These are phyloP conservation scores for Coreoperca whiteheadi DNA, from an alignment of 2,113 vertebrate species.

Conservation along the genomic window DNA sequence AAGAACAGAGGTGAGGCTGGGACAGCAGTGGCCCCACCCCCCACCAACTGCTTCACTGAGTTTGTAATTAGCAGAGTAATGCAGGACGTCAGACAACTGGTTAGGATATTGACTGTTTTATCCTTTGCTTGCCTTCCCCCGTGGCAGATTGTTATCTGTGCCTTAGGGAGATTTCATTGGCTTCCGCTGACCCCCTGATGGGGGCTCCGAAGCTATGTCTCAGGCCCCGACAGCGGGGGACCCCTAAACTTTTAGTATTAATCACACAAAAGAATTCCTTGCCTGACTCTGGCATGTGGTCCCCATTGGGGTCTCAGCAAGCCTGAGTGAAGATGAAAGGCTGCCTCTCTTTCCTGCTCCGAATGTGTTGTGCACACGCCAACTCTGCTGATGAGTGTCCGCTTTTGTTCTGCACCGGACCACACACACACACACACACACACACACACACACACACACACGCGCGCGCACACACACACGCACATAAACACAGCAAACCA, in stretches of 20 bases:
- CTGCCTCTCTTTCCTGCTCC: conserved; percentile 39
- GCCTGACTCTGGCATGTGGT: conserved; percentile 66
- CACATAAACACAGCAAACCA: conserved; percentile 61
- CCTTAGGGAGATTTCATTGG: conserved; percentile 53
- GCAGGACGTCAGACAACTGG: conserved; percentile 74
- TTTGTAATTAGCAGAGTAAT: conserved; percentile 82
- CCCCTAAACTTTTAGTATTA: conserved; percentile 70
- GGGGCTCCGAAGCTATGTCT: conserved; percentile 44
- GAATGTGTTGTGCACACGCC: conserved; percentile 61
- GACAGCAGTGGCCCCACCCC: no score
- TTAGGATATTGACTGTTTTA: conserved; percentile 71
- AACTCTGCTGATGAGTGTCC: conserved; percentile 60
- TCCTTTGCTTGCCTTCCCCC: conserved; percentile 56
- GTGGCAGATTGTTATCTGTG: conserved; percentile 72
- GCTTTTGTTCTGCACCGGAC: conserved; percentile 70
- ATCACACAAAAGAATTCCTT: conserved; percentile 74
- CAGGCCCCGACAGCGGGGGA: conserved; percentile 53
- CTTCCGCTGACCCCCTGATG: conserved; percentile 49
- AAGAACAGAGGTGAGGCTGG: conserved; percentile 73
- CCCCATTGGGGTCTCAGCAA: conserved; percentile 57
- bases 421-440: conserved; percentile 61
- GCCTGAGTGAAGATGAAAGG: conserved; percentile 70
- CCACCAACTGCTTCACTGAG: no score
- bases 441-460: conserved; percentile 65
- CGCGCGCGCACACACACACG: conserved; percentile 15